Base-by-base conservation (phyloP, 1,140 invertebrate genomes). In the Hyphantria cunea region DNA sequence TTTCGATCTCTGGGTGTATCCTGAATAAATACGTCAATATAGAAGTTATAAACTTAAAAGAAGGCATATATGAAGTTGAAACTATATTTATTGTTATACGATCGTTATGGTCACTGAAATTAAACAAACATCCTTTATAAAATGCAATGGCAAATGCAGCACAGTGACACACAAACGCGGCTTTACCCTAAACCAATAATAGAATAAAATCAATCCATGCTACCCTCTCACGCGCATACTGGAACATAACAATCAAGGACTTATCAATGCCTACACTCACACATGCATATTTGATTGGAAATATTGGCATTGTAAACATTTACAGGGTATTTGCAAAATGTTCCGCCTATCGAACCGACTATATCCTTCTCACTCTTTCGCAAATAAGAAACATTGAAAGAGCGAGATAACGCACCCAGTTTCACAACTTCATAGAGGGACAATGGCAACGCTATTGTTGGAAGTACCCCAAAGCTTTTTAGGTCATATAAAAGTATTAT, bases 121-220 rank as follows among this genome's bases (percentile, higher is more conserved):
- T 25, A 5, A 25, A 25, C 17, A 25, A 63, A 60, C 86, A 70
- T 0, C 70, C 82, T 84, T 63, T 90, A 83, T 86, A 80, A 66
- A 56, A 42, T 72, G 64, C 75, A 80, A 79, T 76, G 66, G 65
- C 65, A 68, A 76, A 80, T 78, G 69, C 82, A 88, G 72, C 86
- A 86, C 88, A 90, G 76, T 90, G 87, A 90, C 87, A 90, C 80
- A 90, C 81, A 90, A 88, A 89, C 85, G 86, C 67, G 88, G 88
- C 85, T 89, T 87, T 86, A 88, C 78, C 80, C 82, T 86, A 89
- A 90, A 89, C 85, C 88, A 88, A 89, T 90, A 90, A 90, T 90
- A 86, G 72, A 90, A 90, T 86, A 86, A 88, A 90, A 90, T 88
- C 86, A 89, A 90, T 90, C 84, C 78, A 89, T 81, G 84, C 82